phyloP scores from a whole-genome alignment of 1,140 invertebrate genomes.

The Whitmania pigra region DNA sequence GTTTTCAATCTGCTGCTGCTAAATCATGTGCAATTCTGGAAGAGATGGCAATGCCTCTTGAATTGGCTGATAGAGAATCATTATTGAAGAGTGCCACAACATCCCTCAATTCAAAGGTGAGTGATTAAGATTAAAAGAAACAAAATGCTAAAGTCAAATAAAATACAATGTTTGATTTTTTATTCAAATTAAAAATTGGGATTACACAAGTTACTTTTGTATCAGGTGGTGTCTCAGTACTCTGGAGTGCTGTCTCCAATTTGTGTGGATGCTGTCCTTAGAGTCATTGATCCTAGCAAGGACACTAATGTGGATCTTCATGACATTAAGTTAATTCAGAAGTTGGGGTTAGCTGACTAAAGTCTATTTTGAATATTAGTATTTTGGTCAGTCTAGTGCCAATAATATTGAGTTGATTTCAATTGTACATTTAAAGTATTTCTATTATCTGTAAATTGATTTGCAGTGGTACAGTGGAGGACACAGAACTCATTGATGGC shows the following conservation, averaged over 20 bases:
- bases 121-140: neutral
- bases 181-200: too few relatives aligned
- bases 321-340: conserved; percentile 88
- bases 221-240: conserved; percentile 84
- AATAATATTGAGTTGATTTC: neutral
- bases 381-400: too few relatives aligned
- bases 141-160: too few relatives aligned
- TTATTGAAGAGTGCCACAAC: conserved; percentile 89
- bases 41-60: conserved; percentile 70
- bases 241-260: conserved; percentile 84
- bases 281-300: conserved; percentile 58
- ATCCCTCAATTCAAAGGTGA: conserved; percentile 89
- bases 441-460: conserved; percentile 11
- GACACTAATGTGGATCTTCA: conserved; percentile 58
- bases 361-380: neutral
- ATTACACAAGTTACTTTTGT: neutral
- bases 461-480: conserved; percentile 76
- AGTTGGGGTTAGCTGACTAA: conserved; percentile 57
- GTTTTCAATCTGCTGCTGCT: conserved; percentile 77
- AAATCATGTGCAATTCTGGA: conserved; percentile 75
- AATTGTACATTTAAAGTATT: neutral
- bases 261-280: conserved; percentile 89
- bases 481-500: conserved; percentile 88
- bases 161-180: too few relatives aligned
- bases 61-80: conserved; percentile 72